Base-by-base conservation (phyloP, 2,797 vertebrate genomes). In the Podarcis lilfordi region DNA sequence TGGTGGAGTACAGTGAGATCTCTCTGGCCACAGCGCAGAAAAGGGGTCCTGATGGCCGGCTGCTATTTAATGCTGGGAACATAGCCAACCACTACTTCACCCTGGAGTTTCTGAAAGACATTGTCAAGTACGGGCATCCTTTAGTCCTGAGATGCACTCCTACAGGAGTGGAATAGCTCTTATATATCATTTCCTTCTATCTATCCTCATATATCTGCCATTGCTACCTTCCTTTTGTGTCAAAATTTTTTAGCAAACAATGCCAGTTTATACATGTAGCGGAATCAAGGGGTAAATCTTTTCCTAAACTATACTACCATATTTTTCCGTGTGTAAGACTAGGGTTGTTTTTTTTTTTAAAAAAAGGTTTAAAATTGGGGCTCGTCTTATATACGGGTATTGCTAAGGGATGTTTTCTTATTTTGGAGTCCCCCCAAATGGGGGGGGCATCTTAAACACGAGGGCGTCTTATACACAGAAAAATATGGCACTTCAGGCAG, bases 1-100 rank as follows among this genome's bases (percentile, higher is more conserved):
- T 99, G 94, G 99, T 99, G 88, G 99, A 99, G 89, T 99, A 99
- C 95, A 99, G 99, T 0, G 99, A 99, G 96, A 99, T 99, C 96
- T 98, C 98, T 72, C 90, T 99, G 94, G 96, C 96, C 11, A 99
- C 99, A 0, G 99, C 99, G 0, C 97, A 99, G 91, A 98, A 96
- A 77, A 98, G 99, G 37, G 97, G 97, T 87, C 0, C 94, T 0
- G 98, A 99, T 0, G 99, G 99, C 6, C 97, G 98, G 5, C 97
- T 99, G 86, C 96, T 98, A 95, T 99, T 99, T 96, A 99, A 97
- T 0, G 97, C 99, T 0, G 99, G 98, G 76, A 99, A 99, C 86
- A 97, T 99, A 1, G 98, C 98, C 92, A 99, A 99, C 94, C 99
- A 99, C 95, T 99, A 98, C 96, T 99, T 99, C 96, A 98, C 96